phyloP scores from a whole-genome alignment of 2,113 vertebrate genomes.

The Dolichotis patagonum region DNA sequence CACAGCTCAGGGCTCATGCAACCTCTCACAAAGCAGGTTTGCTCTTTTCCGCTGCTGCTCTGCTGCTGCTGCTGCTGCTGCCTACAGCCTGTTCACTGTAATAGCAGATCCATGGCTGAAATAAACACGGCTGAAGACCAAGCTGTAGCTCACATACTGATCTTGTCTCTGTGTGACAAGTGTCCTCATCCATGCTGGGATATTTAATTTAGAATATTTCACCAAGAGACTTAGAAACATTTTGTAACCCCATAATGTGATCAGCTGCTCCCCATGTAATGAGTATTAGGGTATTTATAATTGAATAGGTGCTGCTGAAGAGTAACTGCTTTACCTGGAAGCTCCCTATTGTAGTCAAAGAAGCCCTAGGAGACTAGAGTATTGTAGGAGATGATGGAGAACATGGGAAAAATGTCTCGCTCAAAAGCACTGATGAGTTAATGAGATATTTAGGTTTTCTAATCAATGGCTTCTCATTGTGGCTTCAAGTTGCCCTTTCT shows the following conservation, averaged over 20 bases:
- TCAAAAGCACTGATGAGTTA: background rate
- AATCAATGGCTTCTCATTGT: background rate
- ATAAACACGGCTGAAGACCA: no score
- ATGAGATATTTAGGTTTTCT: background rate
- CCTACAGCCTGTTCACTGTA: fast-evolving
- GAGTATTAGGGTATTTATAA: background rate
- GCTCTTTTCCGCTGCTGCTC: fast-evolving
- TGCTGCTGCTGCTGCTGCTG: background rate
- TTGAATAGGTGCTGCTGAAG: background rate
- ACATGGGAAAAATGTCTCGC: background rate
- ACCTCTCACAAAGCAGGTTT: no score
- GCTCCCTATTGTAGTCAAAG: background rate
- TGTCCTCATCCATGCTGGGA: background rate
- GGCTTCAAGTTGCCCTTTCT: background rate
- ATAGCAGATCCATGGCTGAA: fast-evolving
- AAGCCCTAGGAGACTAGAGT: background rate
- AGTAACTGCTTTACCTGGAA: background rate
- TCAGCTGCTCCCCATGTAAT: background rate
- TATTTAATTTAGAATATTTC: background rate
- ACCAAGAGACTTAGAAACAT: background rate
- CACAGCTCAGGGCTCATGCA: background rate
- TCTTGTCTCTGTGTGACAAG: background rate
- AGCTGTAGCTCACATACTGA: background rate
- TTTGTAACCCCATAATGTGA: background rate
- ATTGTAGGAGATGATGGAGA: background rate